A percentile compares a stretch with the other conserved stretches of the same genome.
phyloP scores from a whole-genome alignment of 1,140 invertebrate species.

The Cyclargus thomasi region DNA sequence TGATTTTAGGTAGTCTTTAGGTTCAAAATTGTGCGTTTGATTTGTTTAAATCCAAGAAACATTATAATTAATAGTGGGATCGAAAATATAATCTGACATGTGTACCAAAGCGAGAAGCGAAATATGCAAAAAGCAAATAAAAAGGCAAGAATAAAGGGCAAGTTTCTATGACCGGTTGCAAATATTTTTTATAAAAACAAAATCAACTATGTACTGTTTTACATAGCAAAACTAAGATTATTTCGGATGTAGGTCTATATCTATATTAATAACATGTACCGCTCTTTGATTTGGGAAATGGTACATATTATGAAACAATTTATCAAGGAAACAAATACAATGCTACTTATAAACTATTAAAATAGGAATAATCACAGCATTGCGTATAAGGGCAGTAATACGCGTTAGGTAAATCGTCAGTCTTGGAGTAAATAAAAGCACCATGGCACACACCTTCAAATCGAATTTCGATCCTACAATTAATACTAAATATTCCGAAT shows the following conservation, averaged over 20 bases:
- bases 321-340: background rate
- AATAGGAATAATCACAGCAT: conserved; percentile 1
- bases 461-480: conserved; percentile 30
- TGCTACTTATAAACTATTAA: background rate
- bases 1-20: too few species aligned
- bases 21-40: too few species aligned
- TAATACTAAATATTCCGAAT: background rate
- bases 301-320: background rate
- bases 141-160: too few species aligned
- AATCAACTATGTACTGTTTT: too few species aligned
- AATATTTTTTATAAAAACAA: too few species aligned
- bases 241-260: too few species aligned
- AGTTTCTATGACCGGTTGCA: too few species aligned
- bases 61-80: background rate
- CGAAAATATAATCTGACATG: background rate
- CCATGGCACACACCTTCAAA: conserved; percentile 21
- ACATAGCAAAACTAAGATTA: too few species aligned
- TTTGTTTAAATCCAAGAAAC: background rate
- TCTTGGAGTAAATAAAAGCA: conserved; percentile 37
- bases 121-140: background rate
- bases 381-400: background rate
- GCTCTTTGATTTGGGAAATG: background rate
- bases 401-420: conserved; percentile 49
- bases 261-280: too few species aligned
- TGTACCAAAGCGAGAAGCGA: background rate